phyloP scores from a whole-genome alignment of 35 echinoderm and acorn worm species.

The Lytechinus variegatus region DNA sequence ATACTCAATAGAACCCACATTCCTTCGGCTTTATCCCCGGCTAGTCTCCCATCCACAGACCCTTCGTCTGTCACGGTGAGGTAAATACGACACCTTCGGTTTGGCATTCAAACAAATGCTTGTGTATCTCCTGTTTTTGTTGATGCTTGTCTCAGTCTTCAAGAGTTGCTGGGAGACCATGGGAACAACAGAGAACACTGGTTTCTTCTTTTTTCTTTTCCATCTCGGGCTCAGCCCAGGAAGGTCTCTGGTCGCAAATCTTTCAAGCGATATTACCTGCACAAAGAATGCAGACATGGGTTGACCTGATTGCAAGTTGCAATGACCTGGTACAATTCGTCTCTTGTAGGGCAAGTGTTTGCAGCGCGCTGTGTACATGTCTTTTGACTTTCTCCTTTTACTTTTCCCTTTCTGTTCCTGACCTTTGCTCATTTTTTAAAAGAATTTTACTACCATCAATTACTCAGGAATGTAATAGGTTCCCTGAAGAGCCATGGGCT shows the following conservation, averaged over 20 bases:
- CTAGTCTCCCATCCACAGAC: neutral
- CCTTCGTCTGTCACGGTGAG: neutral
- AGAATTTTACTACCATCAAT: neutral
- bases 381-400: neutral
- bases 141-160: neutral
- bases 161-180: neutral
- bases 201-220: neutral
- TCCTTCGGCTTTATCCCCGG: neutral
- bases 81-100: neutral
- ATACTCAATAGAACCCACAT: neutral
- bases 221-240: neutral
- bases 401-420: neutral
- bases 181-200: neutral
- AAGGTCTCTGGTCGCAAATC: neutral
- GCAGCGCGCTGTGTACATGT: neutral
- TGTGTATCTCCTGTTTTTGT: neutral
- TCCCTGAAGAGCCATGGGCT: neutral
- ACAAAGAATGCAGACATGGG: neutral
- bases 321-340: slow-evolving; percentile 17
- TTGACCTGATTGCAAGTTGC: neutral
- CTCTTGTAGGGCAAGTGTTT: slow-evolving; percentile 5
- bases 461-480: neutral
- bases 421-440: neutral
- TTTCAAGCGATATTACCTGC: neutral
- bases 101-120: neutral